Evolutionary conservation across 2,797 vertebrate genomes (phyloP).

Genomic region (Sebastes melanostomus): DNA sequence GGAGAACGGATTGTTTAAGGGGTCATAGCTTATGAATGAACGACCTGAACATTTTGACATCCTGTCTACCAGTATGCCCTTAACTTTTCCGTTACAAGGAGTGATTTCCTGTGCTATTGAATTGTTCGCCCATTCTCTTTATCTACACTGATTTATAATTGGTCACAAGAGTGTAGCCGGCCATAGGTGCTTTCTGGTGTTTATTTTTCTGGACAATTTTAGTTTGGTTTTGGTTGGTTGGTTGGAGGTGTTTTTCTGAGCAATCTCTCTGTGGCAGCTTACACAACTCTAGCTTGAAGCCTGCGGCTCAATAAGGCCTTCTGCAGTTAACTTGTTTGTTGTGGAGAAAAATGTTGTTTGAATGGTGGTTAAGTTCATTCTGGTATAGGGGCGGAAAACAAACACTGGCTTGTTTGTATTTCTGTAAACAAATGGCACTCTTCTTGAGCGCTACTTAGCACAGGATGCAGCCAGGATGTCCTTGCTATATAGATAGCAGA

Average conservation of each 20-base stretch:
- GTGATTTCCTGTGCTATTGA: background rate
- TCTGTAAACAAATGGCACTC: background rate
- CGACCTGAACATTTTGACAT: background rate
- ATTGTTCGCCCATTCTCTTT: background rate
- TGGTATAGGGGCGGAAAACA: no score
- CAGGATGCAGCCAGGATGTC: background rate
- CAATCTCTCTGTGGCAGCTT: slow-evolving; percentile 17
- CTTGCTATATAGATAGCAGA: background rate
- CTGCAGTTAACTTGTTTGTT: slow-evolving; percentile 3
- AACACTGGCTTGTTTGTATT: background rate
- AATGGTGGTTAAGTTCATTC: background rate
- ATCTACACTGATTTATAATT: background rate
- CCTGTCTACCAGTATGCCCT: background rate
- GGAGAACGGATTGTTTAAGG: background rate
- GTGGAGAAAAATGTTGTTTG: background rate
- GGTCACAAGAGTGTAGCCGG: background rate
- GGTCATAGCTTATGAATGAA: background rate
- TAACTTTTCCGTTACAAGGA: background rate
- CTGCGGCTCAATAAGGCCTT: background rate
- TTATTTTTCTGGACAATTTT: background rate
- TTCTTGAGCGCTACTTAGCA: background rate
- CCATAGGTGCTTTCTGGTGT: background rate
- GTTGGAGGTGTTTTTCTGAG: background rate
- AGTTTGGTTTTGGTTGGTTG: no score
- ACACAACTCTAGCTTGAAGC: background rate